Evolutionary conservation across 2,888 invertebrate genomes (phyloP).

Genomic region (Nebria salina): DNA sequence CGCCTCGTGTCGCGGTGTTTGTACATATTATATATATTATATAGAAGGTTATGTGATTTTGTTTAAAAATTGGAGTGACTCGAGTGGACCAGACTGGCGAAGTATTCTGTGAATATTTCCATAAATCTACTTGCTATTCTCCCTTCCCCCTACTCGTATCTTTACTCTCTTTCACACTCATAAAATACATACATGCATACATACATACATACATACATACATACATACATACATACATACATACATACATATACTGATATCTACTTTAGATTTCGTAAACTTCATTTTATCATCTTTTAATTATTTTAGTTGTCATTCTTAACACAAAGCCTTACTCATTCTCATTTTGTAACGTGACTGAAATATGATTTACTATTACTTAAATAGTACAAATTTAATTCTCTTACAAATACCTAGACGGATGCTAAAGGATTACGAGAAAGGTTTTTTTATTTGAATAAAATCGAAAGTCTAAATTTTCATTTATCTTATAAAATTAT

Average conservation of each 20-base stretch:
- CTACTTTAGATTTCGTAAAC: constrained; percentile 19
- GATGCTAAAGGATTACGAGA: background rate
- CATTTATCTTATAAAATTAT: background rate
- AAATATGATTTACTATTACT: background rate
- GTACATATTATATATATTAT: constrained; percentile 41
- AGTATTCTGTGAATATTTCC: constrained; percentile 41
- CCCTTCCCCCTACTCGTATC: background rate
- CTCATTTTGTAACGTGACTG: background rate
- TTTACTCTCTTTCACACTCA: constrained; percentile 46
- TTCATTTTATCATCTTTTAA: constrained; percentile 34
- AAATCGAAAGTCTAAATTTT: too few species aligned
- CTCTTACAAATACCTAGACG: background rate
- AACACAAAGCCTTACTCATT: background rate
- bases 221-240: background rate
- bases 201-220: constrained; percentile 10
- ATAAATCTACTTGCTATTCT: constrained; percentile 15
- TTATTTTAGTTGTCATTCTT: constrained; percentile 42
- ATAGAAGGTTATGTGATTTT: constrained; percentile 44
- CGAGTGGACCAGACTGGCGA: constrained; percentile 38
- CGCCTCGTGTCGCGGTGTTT: constrained; percentile 35
- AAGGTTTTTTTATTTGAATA: background rate
- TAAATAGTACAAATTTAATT: background rate
- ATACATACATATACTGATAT: constrained; percentile 24
- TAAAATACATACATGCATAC: constrained; percentile 28
- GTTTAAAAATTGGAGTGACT: constrained; percentile 36